Evolutionary conservation across 2,888 invertebrate genomes (phyloP).

Genomic region (Drosophila cracens): DNA sequence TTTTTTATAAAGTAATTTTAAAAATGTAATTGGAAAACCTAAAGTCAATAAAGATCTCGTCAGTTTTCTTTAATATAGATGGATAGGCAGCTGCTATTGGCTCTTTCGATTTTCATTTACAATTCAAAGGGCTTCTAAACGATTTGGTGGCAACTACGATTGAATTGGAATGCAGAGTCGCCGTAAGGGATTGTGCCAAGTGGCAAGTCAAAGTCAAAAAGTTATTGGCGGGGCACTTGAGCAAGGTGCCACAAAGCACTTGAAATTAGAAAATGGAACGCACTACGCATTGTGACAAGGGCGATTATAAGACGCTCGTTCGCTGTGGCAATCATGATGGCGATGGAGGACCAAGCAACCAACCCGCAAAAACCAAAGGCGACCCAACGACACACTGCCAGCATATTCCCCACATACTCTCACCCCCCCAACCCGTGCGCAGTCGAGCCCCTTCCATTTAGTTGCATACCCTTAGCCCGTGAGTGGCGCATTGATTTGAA

Average conservation of each 20-base stretch:
- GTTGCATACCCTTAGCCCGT: constrained; percentile 51
- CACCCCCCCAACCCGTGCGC: neutral
- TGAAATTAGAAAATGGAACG: constrained; percentile 73
- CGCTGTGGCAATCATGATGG: constrained; percentile 39
- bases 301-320: constrained; percentile 54
- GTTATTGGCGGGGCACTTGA: constrained; percentile 52
- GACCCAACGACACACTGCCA: constrained; percentile 55
- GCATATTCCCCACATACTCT: constrained; percentile 28
- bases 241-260: constrained; percentile 64
- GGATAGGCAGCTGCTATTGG: constrained; percentile 21
- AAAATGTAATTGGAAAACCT: neutral
- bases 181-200: constrained; percentile 40
- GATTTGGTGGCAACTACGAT: constrained; percentile 41
- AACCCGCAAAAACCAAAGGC: constrained; percentile 68
- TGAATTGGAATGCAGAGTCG: constrained; percentile 24
- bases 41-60: neutral
- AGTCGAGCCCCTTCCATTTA: constrained; percentile 1
- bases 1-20: neutral
- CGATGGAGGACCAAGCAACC: constrained; percentile 34
- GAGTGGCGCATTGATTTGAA: constrained; percentile 78
- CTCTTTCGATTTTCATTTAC: neutral
- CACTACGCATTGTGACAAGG: constrained; percentile 54
- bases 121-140: constrained; percentile 23
- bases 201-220: constrained; percentile 60
- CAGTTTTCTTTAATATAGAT: neutral